These are phyloP conservation scores for Spodoptera picta DNA, from an alignment of 2,888 invertebrate species.

Conservation along the genomic window DNA sequence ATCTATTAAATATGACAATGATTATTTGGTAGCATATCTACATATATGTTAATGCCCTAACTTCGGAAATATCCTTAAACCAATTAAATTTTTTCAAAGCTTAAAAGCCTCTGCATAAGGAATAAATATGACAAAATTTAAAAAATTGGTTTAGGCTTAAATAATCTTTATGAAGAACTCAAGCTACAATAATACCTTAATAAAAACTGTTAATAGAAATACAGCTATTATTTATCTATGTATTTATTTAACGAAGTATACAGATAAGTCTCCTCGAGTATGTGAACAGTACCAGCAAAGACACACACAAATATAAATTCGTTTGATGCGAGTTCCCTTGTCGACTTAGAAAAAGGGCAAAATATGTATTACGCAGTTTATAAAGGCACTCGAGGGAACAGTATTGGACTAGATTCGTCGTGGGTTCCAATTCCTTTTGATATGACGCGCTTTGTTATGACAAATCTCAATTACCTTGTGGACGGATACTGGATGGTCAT, in stretches of 20 bases:
- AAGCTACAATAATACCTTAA: neutral
- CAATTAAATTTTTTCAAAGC: too few relatives aligned
- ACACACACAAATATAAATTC: constrained; percentile 2
- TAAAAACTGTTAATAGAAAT: neutral
- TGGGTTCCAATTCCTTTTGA: constrained; percentile 17
- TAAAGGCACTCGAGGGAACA: constrained; percentile 15
- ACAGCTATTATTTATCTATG: neutral
- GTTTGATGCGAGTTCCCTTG: constrained; percentile 2
- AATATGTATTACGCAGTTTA: constrained; percentile 22
- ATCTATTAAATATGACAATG: too few relatives aligned
- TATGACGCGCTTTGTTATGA: constrained; percentile 14
- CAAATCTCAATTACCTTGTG: constrained; percentile 15
- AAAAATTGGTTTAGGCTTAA: too few relatives aligned
- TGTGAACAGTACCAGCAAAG: neutral
- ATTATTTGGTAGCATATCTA: too few relatives aligned
- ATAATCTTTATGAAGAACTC: too few relatives aligned
- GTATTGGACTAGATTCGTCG: constrained; percentile 13
- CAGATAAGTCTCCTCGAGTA: too few relatives aligned
- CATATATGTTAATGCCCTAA: too few relatives aligned
- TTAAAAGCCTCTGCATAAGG: neutral
- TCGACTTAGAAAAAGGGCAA: constrained; percentile 6
- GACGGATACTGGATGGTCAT: neutral
- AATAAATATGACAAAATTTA: neutral
- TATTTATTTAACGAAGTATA: too few relatives aligned
- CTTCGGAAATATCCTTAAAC: too few relatives aligned